Percentiles rank a stretch among this genome's conserved stretches.
Conservation (phyloP, 2,888 invertebrate species). For the Lochmaea crataegi region DNA sequence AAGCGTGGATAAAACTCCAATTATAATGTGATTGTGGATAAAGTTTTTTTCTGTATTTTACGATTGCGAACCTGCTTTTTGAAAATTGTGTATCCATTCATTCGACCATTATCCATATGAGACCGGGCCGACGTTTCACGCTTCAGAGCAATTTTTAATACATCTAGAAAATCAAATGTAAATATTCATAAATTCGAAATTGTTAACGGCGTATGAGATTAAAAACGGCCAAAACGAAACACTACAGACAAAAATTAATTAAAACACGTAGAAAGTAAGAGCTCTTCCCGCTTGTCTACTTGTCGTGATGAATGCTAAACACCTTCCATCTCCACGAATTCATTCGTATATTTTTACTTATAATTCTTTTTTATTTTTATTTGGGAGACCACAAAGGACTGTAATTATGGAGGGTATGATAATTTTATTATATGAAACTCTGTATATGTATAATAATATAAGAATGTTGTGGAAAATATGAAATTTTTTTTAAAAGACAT, state of each 20-base stretch:
- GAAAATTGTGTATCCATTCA: not conserved
- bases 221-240: conserved; percentile 47
- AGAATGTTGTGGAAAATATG: too few relatives aligned
- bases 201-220: conserved; percentile 49
- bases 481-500: too few relatives aligned
- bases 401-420: not conserved
- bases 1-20: too few relatives aligned
- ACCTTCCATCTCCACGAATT: conserved; percentile 37
- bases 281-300: conserved; percentile 46
- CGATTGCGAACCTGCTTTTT: not conserved
- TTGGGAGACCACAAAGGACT: not conserved
- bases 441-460: too few relatives aligned
- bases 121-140: conserved; percentile 14
- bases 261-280: conserved; percentile 52
- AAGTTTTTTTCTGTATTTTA: not conserved
- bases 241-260: conserved; percentile 55
- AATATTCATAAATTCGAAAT: conserved; percentile 52
- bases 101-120: conserved; percentile 23
- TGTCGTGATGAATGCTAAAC: conserved; percentile 51
- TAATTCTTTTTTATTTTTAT: not conserved
- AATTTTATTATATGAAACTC: not conserved
- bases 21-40: too few relatives aligned
- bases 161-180: conserved; percentile 48
- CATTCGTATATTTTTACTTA: conserved; percentile 19
- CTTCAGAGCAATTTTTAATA: conserved; percentile 42